Evolutionary conservation across 2,888 invertebrate genomes (phyloP).

Genomic region (Elysia crispata): DNA sequence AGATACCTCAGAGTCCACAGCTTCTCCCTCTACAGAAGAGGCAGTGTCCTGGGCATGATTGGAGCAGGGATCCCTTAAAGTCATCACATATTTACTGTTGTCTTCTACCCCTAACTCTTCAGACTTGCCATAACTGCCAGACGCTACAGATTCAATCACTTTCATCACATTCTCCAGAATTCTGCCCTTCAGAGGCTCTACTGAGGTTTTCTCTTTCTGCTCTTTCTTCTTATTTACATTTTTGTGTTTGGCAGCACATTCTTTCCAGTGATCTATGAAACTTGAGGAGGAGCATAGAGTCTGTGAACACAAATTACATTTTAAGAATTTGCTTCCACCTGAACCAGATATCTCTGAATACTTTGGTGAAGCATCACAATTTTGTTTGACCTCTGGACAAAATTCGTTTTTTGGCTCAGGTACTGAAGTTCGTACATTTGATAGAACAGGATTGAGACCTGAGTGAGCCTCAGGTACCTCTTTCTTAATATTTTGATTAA

Average conservation of each 20-base stretch:
- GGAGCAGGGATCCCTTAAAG: background rate
- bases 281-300: constrained; percentile 53
- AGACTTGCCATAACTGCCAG: constrained; percentile 5
- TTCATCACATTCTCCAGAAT: constrained; percentile 26
- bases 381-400: too few species aligned
- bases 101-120: background rate
- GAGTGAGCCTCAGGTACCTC: background rate
- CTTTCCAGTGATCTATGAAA: constrained; percentile 51
- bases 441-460: too few species aligned
- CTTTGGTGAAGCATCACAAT: constrained; percentile 20
- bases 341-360: constrained; percentile 53
- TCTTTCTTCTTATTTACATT: background rate
- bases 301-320: constrained; percentile 51
- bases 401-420: too few species aligned
- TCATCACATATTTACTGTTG: background rate
- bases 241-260: constrained; percentile 42
- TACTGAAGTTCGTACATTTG: too few species aligned
- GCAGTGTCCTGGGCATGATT: background rate
- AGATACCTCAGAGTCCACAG: background rate
- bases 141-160: constrained; percentile 39
- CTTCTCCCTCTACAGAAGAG: background rate
- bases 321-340: constrained; percentile 52
- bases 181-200: constrained; percentile 7
- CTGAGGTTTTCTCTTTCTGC: constrained; percentile 10
- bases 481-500: background rate